Percentiles rank a stretch among this genome's conserved stretches.
Conservation (phyloP, 2,113 vertebrate species). For the Etheostoma cragini region DNA sequence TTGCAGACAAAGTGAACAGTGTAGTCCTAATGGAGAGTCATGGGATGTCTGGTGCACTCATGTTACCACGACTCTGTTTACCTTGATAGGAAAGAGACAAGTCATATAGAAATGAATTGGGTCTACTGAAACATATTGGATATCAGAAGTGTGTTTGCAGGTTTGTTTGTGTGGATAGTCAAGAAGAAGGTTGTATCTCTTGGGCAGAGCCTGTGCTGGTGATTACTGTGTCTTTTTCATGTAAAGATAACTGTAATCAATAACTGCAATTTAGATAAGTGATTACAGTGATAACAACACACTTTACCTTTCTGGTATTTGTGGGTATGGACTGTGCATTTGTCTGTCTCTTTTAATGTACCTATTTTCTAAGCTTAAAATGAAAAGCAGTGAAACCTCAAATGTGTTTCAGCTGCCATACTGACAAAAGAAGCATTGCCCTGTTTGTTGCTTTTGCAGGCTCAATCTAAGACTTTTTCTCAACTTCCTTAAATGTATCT, state of each 20-base stretch:
- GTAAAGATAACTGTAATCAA: neutral
- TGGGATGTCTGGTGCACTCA: constrained; percentile 29
- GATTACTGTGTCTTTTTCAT: neutral
- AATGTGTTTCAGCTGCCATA: constrained; percentile 53
- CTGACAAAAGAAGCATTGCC: constrained; percentile 33
- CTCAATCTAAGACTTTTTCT: constrained; percentile 49
- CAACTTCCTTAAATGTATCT: constrained; percentile 65
- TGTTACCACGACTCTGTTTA: constrained; percentile 4
- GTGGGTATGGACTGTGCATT: neutral
- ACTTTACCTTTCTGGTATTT: neutral
- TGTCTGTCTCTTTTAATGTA: neutral
- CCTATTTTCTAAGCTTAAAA: constrained; percentile 18
- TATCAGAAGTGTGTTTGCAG: neutral
- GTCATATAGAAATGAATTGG: constrained; percentile 12
- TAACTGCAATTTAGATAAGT: neutral
- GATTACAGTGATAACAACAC: neutral
- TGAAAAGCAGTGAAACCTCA: constrained; percentile 42
- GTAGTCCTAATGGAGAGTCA: constrained; percentile 16
- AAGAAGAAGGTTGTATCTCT: neutral
- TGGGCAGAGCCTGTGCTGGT: neutral
- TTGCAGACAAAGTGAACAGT: constrained; percentile 38
- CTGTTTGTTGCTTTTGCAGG: constrained; percentile 64
- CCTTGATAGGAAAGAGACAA: constrained; percentile 9
- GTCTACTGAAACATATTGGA: neutral
- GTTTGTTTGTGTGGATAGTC: constrained; percentile 15